Percentiles rank a stretch among this genome's conserved stretches.
phyloP scores from a whole-genome alignment of 1,140 invertebrate species.

The Notospermus geniculatus region DNA sequence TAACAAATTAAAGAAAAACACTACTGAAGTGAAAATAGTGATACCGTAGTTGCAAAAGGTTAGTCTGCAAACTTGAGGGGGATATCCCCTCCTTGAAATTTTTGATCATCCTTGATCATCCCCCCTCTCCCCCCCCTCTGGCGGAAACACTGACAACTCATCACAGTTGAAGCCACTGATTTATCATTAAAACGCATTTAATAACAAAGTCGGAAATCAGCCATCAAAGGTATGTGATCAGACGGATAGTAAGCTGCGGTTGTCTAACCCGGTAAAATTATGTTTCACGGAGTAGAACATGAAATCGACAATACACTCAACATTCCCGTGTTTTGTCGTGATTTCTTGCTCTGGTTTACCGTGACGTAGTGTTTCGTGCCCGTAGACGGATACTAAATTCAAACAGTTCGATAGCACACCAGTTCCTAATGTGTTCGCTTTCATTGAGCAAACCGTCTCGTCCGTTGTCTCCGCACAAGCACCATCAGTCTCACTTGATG shows the following conservation, averaged over 20 bases:
- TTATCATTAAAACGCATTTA: not conserved
- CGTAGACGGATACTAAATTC: conserved; percentile 49
- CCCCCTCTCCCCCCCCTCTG: too few relatives aligned
- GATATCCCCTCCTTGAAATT: too few relatives aligned
- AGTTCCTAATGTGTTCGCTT: not conserved
- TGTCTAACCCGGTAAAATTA: conserved; percentile 11
- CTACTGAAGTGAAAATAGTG: too few relatives aligned
- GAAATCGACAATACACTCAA: conserved; percentile 49
- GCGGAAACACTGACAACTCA: too few relatives aligned
- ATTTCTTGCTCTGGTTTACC: conserved; percentile 25
- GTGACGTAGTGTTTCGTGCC: conserved; percentile 25
- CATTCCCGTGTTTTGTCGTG: conserved; percentile 40
- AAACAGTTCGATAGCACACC: conserved; percentile 41
- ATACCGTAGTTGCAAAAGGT: too few relatives aligned
- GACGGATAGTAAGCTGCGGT: conserved; percentile 62
- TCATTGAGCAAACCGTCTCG: not conserved
- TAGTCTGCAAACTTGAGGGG: too few relatives aligned
- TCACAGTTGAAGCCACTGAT: too few relatives aligned
- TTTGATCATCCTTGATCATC: too few relatives aligned
- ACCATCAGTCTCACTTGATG: not conserved
- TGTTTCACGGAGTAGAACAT: conserved; percentile 43
- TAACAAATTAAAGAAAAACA: too few relatives aligned
- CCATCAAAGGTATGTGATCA: conserved; percentile 65
- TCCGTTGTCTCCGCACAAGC: not conserved
- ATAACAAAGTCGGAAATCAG: not conserved